Base-by-base conservation (phyloP, 2,888 invertebrate species). In the Scelioninae gen. 2 region DNA sequence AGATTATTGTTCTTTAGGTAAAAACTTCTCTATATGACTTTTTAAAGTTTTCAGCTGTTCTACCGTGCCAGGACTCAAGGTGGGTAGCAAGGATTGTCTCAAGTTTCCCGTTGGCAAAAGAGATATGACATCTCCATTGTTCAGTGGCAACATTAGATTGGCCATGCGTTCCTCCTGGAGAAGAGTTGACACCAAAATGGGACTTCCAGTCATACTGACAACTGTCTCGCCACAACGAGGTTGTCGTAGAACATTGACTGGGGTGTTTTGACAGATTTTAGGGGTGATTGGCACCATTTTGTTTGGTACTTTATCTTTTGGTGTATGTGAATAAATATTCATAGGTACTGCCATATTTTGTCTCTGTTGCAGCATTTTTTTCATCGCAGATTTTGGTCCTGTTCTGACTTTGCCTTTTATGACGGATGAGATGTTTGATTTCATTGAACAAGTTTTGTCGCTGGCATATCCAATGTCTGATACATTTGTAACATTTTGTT, bases 161-260 rank as follows among this genome's bases (percentile, higher is more conserved):
- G 92, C 90, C 71, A 87, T 88, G 33, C 88, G 88, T 11, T 91
- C 89, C 0, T 87, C 83, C 46, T 80, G 18, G 0, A 85, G 76
- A 7, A 86, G 77, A 2, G 83, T 83, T 0, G 90, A 89, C 41
- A 90, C 90, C 83, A 91, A 85, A 45, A 92, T 86, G 0, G 92
- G 92, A 58, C 61, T 69, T n/a, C 69, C 53, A 0, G 61, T 89
- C 88, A 91, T 89, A 64, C 92, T 92, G 1, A 92, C 86, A 5
- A 90, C 91, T 87, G 91, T 89, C 87, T 92, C 92, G 0, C 91
- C 91, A 73, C 88, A 87, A 1, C 89, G 88, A 28, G 91, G 91
- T 75, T 89, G 87, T 15, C 92, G 87, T 15, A 92, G 84, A 45
- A 92, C 84, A 16, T 90, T 89, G 79, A 91, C 84, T 0, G 92